Evolutionary conservation across 2,888 invertebrate species (phyloP).

Genomic region (Phalera bucephala): DNA sequence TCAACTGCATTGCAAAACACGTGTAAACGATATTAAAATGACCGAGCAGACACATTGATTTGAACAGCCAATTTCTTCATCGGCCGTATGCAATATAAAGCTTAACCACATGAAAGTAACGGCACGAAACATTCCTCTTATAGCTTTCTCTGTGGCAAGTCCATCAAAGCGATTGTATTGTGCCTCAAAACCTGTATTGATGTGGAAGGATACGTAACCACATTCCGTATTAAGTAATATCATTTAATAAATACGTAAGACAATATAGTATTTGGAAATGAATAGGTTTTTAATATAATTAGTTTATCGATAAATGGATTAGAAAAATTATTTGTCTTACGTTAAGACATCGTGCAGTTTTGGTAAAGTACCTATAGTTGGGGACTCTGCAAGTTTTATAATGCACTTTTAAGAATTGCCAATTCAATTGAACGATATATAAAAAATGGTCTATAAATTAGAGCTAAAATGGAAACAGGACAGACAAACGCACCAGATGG

Average conservation of each 20-base stretch:
- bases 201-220: constrained; percentile 30
- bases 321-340: no score
- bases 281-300: constrained; percentile 13
- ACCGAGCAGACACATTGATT: constrained; percentile 29
- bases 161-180: constrained; percentile 40
- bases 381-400: no score
- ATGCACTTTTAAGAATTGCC: neutral
- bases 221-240: constrained; percentile 33
- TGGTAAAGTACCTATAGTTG: no score
- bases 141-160: constrained; percentile 53
- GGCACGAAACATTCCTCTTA: constrained; percentile 45
- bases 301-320: constrained; percentile 7
- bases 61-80: constrained; percentile 43
- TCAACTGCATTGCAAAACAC: constrained; percentile 11
- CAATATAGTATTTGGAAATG: neutral
- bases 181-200: constrained; percentile 23
- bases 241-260: constrained; percentile 8
- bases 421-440: constrained; percentile 4
- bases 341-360: no score
- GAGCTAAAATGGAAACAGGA: constrained; percentile 14
- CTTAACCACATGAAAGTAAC: constrained; percentile 59
- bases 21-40: constrained; percentile 16
- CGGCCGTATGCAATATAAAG: constrained; percentile 40
- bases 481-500: constrained; percentile 30
- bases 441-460: constrained; percentile 7